phyloP scores from a whole-genome alignment of 2,888 invertebrate genomes.

The Danaus chrysippus region DNA sequence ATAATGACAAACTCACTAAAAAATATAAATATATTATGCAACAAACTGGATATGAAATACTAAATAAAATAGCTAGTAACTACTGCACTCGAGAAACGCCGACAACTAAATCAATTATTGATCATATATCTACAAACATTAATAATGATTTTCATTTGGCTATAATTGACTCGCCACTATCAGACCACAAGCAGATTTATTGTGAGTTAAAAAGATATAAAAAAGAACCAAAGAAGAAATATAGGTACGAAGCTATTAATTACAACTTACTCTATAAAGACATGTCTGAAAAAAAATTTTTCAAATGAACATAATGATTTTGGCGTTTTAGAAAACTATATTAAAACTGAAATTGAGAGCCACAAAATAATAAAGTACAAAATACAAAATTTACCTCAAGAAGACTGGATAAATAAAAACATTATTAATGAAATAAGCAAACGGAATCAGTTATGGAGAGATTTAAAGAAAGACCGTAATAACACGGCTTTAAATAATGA shows the following conservation, averaged over 20 bases:
- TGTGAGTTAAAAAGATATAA: conserved; percentile 20
- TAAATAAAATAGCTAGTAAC: conserved; percentile 29
- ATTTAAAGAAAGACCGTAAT: conserved; percentile 10
- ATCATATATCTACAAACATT: conserved; percentile 33
- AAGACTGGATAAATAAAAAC: too few species aligned
- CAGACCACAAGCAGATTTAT: conserved; percentile 35
- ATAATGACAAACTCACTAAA: neutral
- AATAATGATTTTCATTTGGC: conserved; percentile 31
- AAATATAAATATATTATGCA: conserved; percentile 1
- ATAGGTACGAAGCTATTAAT: conserved; percentile 17
- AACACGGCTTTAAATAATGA: too few species aligned
- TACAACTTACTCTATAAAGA: neutral
- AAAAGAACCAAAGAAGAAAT: conserved; percentile 4
- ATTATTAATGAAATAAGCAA: too few species aligned
- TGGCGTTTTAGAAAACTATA: conserved; percentile 5
- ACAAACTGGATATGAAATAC: conserved; percentile 19
- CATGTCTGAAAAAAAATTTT: neutral
- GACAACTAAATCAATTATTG: conserved; percentile 32
- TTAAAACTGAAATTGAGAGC: conserved; percentile 6
- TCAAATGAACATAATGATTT: neutral
- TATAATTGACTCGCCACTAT: conserved; percentile 29
- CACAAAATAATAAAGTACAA: conserved; percentile 20
- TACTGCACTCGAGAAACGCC: conserved; percentile 30
- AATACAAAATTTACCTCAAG: conserved; percentile 13
- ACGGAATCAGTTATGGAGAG: conserved; percentile 17